A percentile compares a stretch with the other conserved stretches of the same genome.
phyloP scores from a whole-genome alignment of 2,797 vertebrate genomes.

The Triplophysa yarkandensis region DNA sequence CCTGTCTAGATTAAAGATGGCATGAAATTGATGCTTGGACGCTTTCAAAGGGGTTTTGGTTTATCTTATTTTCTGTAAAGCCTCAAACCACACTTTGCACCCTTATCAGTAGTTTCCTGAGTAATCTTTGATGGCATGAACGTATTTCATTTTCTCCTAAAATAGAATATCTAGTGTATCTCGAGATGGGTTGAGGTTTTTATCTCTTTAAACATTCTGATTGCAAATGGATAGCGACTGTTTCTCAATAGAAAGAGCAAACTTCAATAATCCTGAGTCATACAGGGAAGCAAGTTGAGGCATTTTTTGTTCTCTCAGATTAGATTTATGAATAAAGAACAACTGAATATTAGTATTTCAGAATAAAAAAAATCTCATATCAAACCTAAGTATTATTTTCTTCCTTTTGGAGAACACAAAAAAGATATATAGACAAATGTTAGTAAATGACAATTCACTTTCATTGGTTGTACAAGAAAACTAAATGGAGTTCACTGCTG shows the following conservation, averaged over 20 bases:
- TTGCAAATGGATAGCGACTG: background rate
- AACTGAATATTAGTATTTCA: too few relatives aligned
- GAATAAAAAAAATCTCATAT: too few relatives aligned
- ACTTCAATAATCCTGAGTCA: slow-evolving; percentile 1
- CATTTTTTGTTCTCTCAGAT: background rate
- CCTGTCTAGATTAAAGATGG: slow-evolving; percentile 54
- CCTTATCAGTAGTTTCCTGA: slow-evolving; percentile 53
- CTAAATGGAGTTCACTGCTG: too few relatives aligned
- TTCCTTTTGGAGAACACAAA: too few relatives aligned
- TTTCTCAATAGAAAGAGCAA: background rate
- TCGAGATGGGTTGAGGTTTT: slow-evolving; percentile 27
- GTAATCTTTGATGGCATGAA: slow-evolving; percentile 52
- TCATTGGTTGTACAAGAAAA: too few relatives aligned
- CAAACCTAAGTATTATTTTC: too few relatives aligned
- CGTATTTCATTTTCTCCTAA: slow-evolving; percentile 40
- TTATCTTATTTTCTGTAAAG: slow-evolving; percentile 58
- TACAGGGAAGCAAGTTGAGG: background rate
- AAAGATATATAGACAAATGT: too few relatives aligned
- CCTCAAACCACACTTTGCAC: slow-evolving; percentile 49
- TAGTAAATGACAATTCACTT: too few relatives aligned
- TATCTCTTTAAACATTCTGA: slow-evolving; percentile 23
- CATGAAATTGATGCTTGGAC: slow-evolving; percentile 53
- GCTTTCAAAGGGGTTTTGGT: slow-evolving; percentile 51
- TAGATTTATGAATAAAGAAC: background rate
- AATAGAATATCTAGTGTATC: slow-evolving; percentile 47